Base-by-base conservation (phyloP, 2,797 vertebrate species). In the Clarias fuscus region DNA sequence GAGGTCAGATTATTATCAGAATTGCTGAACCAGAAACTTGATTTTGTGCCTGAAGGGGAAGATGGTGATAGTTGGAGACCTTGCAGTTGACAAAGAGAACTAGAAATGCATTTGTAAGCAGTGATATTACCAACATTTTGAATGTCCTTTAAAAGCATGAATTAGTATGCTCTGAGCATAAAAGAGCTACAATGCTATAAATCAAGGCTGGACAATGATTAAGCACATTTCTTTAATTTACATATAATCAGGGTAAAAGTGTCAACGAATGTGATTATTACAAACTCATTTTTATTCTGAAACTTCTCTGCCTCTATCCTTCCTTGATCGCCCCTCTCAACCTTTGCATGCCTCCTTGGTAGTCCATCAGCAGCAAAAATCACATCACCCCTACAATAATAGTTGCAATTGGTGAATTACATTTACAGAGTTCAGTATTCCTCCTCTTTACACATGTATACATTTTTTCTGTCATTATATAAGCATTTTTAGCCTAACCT, bases 1-100 rank as follows among this genome's bases (percentile, higher is more conserved):
- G 93, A 94, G 94, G 94, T 95, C 93, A 95, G 93, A 95, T 95
- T 93, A 95, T 95, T 93, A 95, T 94, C 91, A 94, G 93, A 95
- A 93, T 92, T 94, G 93, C 94, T 95, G 94, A 95, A 95, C 91
- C 95, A 94, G 93, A 94, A 94, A 94, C 93, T 93, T 93, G 89
- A 90, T 91, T 89, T 88, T 92, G 91, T 83, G 91, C 92, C 94
- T 89, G 86, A 89, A 92, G 92, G 93, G 91, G 93, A 92, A 92
- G 93, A 93, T 92, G 93, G 93, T 93, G 95, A 93, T 93, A 94
- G 93, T 95, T 94, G 93, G 93, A 95, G 94, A 94, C 94, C 92
- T 94, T 92, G 86, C 90, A 92, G 90, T 94, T 91, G 91, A 94
- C 93, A 89, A 78, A 79, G 76, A 68, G 18, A 33, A 48, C 70